Conservation (phyloP, 1,140 invertebrate species). For the Caenorhabditis remanei region DNA sequence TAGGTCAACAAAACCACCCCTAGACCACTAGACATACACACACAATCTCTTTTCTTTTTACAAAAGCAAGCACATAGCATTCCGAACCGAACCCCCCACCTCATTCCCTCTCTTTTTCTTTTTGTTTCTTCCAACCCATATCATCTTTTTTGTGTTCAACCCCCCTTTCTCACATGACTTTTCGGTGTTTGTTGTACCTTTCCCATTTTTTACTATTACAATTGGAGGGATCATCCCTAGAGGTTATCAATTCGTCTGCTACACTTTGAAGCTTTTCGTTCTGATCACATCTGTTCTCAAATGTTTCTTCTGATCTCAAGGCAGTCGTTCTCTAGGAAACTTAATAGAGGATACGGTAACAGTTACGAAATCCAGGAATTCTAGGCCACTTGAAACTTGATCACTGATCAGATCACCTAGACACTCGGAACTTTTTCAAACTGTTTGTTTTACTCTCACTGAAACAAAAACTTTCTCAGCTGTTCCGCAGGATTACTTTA, state of each 20-base stretch:
- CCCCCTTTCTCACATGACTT: conserved; percentile 42
- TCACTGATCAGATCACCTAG: no score
- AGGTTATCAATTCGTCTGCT: background rate
- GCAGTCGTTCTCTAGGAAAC: no score
- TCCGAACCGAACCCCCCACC: background rate
- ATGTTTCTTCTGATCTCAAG: no score
- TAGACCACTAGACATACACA: conserved; percentile 47
- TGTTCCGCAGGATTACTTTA: no score
- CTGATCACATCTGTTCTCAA: no score
- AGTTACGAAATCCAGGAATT: no score
- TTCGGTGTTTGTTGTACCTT: conserved; percentile 37
- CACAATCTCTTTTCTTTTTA: background rate
- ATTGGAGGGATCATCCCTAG: background rate
- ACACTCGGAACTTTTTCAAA: no score
- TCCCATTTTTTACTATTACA: conserved; percentile 12
- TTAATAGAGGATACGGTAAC: no score
- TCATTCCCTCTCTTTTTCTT: background rate
- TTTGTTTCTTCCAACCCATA: background rate
- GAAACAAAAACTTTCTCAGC: no score
- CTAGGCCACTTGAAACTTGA: no score
- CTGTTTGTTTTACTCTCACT: no score
- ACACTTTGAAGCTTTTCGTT: no score
- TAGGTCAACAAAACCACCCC: conserved; percentile 45
- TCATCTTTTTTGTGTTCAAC: conserved; percentile 15
- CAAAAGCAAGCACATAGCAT: conserved; percentile 37